Evolutionary conservation across 1,140 invertebrate genomes (phyloP).

Genomic region (Phymorhynchus buccinoides): DNA sequence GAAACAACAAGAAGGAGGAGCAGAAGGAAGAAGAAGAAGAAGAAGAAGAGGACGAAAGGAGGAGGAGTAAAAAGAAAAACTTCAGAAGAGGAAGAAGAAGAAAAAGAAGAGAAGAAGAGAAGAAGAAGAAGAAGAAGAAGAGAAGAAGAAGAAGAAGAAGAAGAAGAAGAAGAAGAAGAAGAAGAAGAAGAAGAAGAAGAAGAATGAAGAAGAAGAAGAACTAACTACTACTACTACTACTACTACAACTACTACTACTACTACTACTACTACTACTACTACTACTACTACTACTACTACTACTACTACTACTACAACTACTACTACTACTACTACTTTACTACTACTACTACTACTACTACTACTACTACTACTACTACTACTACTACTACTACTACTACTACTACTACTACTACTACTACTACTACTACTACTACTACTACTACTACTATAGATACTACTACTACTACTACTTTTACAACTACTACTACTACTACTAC

Average conservation of each 20-base stretch:
- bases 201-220: too few relatives aligned
- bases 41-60: too few relatives aligned
- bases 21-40: too few relatives aligned
- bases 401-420: slow-evolving; percentile 16
- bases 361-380: slow-evolving; percentile 16
- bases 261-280: background rate
- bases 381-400: slow-evolving; percentile 17
- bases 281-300: background rate
- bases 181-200: too few relatives aligned
- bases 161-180: too few relatives aligned
- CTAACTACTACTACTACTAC: background rate
- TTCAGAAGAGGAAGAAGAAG: too few relatives aligned
- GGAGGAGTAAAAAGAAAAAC: too few relatives aligned
- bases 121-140: too few relatives aligned
- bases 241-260: background rate
- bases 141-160: too few relatives aligned
- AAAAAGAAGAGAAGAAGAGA: too few relatives aligned
- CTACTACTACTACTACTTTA: slow-evolving; percentile 13
- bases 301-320: background rate
- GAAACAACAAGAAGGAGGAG: too few relatives aligned
- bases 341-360: slow-evolving; percentile 16
- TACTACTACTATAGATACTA: background rate
- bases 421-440: slow-evolving; percentile 9
- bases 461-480: background rate
- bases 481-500: background rate